These are phyloP conservation scores for Microctenopoma stevenorrisi DNA, from an alignment of 2,797 vertebrate species.

Conservation along the genomic window DNA sequence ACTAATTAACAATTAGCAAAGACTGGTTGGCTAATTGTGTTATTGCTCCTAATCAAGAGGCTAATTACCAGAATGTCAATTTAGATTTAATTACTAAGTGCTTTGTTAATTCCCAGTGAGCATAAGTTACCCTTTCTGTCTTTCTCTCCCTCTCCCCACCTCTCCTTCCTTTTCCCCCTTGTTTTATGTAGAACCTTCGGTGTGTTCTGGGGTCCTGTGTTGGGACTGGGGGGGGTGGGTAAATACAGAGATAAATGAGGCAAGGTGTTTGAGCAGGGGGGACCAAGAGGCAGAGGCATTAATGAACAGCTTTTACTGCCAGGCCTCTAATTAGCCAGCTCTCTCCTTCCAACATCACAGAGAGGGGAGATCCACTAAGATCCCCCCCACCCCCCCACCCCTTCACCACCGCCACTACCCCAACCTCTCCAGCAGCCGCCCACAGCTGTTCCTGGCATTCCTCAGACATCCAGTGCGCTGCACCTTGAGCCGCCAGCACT, in stretches of 20 bases:
- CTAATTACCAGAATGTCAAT: slow-evolving; percentile 99
- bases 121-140: slow-evolving; percentile 81
- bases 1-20: slow-evolving; percentile 98
- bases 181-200: slow-evolving; percentile 67
- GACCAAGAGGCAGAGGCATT: slow-evolving; percentile 76
- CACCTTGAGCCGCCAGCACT: slow-evolving; percentile 1
- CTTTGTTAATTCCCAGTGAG: slow-evolving; percentile 91
- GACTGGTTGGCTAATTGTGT: slow-evolving; percentile 96
- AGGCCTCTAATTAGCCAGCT: slow-evolving; percentile 82
- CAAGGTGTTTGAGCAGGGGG: slow-evolving; percentile 74
- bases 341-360: slow-evolving; percentile 71
- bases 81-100: slow-evolving; percentile 99
- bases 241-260: slow-evolving; percentile 83
- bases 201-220: slow-evolving; percentile 67
- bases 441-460: slow-evolving; percentile 39
- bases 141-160: slow-evolving; percentile 42
- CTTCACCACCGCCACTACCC: neutral
- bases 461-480: slow-evolving; percentile 16
- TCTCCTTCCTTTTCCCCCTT: slow-evolving; percentile 48
- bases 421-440: slow-evolving; percentile 23
- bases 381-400: slow-evolving; percentile 38
- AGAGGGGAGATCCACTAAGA: slow-evolving; percentile 67
- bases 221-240: slow-evolving; percentile 63
- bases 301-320: slow-evolving; percentile 82
- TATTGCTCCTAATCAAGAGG: slow-evolving; percentile 99